Conservation (phyloP, 2,797 vertebrate species). For the Gobionotothen gibberifrons region DNA sequence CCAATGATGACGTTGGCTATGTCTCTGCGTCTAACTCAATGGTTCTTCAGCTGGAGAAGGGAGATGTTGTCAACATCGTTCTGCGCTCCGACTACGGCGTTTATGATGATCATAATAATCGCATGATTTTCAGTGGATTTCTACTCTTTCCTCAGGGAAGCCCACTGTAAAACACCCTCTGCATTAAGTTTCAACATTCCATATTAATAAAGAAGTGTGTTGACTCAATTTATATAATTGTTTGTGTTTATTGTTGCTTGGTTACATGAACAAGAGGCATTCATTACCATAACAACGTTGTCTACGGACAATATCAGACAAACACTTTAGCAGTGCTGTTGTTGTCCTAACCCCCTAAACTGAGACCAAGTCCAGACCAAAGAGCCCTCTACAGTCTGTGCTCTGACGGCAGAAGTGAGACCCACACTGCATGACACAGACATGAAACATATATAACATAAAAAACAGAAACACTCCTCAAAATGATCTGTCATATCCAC, state of each 20-base stretch:
- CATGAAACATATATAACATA: no score
- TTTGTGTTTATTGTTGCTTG: neutral
- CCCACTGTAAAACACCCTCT: no score
- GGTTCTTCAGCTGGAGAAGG: constrained; percentile 29
- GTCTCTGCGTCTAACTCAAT: constrained; percentile 2
- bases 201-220: neutral
- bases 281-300: neutral
- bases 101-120: neutral
- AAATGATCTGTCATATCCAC: no score
- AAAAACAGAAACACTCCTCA: no score
- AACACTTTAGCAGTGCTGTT: no score
- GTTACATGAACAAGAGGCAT: neutral
- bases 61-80: constrained; percentile 22
- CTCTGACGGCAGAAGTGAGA: no score
- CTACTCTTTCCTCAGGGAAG: constrained; percentile 23
- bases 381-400: no score
- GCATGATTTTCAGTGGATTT: constrained; percentile 38
- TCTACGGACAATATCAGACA: neutral
- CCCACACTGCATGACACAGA: no score
- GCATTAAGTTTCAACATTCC: neutral
- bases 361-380: no score
- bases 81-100: fast-evolving
- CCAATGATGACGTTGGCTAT: fast-evolving
- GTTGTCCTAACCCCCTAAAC: no score
- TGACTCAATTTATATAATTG: neutral